Evolutionary conservation across 2,113 vertebrate species (phyloP).

Genomic region (Anoplopoma fimbria): DNA sequence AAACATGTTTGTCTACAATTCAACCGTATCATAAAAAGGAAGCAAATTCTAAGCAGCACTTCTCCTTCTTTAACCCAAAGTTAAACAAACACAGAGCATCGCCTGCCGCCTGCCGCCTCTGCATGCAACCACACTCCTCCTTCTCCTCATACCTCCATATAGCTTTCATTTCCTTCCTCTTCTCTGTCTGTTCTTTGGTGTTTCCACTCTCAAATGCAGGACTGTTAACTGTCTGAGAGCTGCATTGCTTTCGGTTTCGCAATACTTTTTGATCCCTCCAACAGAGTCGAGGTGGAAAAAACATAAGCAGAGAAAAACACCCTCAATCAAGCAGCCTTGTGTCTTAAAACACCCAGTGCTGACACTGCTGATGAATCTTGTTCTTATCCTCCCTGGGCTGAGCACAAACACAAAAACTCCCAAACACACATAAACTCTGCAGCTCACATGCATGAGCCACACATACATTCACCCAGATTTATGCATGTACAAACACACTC

Average conservation of each 20-base stretch:
- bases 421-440: background rate
- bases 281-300: slow-evolving; percentile 38
- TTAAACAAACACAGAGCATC: no score
- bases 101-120: slow-evolving; percentile 66
- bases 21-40: slow-evolving; percentile 34
- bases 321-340: slow-evolving; percentile 36
- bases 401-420: background rate
- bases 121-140: slow-evolving; percentile 62
- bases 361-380: slow-evolving; percentile 59
- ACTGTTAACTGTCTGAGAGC: slow-evolving; percentile 38
- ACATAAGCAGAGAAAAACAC: slow-evolving; percentile 47
- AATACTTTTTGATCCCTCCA: slow-evolving; percentile 53
- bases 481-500: slow-evolving; percentile 18
- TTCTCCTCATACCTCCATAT: slow-evolving; percentile 61
- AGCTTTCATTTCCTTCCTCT: slow-evolving; percentile 46
- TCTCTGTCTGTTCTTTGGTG: slow-evolving; percentile 45
- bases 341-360: slow-evolving; percentile 60
- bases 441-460: background rate
- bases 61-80: no score
- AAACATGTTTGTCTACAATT: slow-evolving; percentile 42
- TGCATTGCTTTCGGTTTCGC: slow-evolving; percentile 47
- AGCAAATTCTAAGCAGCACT: slow-evolving; percentile 23
- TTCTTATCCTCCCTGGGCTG: slow-evolving; percentile 1
- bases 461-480: background rate
- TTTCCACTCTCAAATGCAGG: slow-evolving; percentile 45